A percentile compares a stretch with the other conserved stretches of the same genome.
Conservation (phyloP, 2,888 invertebrate genomes). For the Ophion ventricosus region DNA sequence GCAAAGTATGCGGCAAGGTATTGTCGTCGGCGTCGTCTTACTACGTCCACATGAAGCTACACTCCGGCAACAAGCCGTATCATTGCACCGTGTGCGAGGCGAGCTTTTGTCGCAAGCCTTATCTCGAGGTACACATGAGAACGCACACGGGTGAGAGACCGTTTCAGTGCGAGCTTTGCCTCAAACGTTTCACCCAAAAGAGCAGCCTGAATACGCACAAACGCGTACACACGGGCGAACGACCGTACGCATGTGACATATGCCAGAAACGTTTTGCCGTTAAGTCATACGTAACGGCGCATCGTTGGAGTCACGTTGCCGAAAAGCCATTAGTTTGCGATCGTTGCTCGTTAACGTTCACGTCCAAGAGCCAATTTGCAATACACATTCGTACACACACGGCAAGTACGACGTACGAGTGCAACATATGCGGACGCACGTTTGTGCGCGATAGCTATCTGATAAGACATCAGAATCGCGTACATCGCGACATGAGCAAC, state of each 20-base stretch:
- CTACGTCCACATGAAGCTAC: slow-evolving; percentile 93
- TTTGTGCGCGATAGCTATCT: slow-evolving; percentile 92
- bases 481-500: slow-evolving; percentile 85
- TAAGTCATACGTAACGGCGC: slow-evolving; percentile 92
- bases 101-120: slow-evolving; percentile 92
- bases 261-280: slow-evolving; percentile 92
- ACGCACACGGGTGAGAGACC: slow-evolving; percentile 91
- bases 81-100: slow-evolving; percentile 91
- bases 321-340: slow-evolving; percentile 90
- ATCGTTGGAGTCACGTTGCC: slow-evolving; percentile 92
- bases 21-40: slow-evolving; percentile 91
- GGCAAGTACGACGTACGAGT: slow-evolving; percentile 89
- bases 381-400: slow-evolving; percentile 91
- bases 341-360: slow-evolving; percentile 89
- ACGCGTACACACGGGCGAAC: slow-evolving; percentile 91
- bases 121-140: slow-evolving; percentile 92
- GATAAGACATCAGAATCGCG: slow-evolving; percentile 91
- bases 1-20: slow-evolving; percentile 91
- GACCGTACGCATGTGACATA: slow-evolving; percentile 91
- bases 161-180: slow-evolving; percentile 90
- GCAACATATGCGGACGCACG: slow-evolving; percentile 89
- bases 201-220: slow-evolving; percentile 93
- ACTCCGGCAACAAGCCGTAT: slow-evolving; percentile 92
- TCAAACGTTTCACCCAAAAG: slow-evolving; percentile 92
- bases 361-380: slow-evolving; percentile 90